Percentiles rank a stretch among this genome's conserved stretches.
These are phyloP conservation scores for Etheostoma spectabile DNA, from an alignment of 2,113 vertebrate genomes.

Conservation along the genomic window DNA sequence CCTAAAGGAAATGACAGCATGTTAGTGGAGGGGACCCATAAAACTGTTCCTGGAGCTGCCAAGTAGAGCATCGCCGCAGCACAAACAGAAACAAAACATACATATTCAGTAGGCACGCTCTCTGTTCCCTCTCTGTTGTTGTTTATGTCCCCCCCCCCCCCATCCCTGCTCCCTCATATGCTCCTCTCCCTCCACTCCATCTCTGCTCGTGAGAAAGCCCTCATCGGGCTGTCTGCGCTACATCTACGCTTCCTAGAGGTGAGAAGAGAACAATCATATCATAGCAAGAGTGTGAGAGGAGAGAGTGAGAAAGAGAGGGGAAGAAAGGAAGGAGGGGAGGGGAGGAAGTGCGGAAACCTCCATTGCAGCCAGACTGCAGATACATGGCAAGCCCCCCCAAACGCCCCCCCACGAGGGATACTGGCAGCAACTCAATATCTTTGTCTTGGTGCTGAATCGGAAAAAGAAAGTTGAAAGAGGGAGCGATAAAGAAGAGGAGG, in stretches of 20 bases:
- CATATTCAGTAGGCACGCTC: slow-evolving; percentile 64
- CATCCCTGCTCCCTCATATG: slow-evolving; percentile 13
- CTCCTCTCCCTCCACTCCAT: slow-evolving; percentile 34
- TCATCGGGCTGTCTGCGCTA: slow-evolving; percentile 52
- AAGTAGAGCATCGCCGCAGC: slow-evolving; percentile 47
- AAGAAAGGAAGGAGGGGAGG: not conserved
- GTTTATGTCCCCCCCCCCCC: slow-evolving; percentile 42
- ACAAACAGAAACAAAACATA: slow-evolving; percentile 42
- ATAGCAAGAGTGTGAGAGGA: slow-evolving; percentile 54
- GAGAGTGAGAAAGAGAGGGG: slow-evolving; percentile 20
- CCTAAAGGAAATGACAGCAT: slow-evolving; percentile 73
- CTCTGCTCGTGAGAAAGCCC: slow-evolving; percentile 36
- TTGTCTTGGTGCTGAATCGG: slow-evolving; percentile 52
- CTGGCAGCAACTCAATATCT: slow-evolving; percentile 67
- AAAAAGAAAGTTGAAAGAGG: slow-evolving; percentile 6
- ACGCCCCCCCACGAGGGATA: slow-evolving; percentile 52
- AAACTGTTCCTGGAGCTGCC: slow-evolving; percentile 49
- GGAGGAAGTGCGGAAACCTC: slow-evolving; percentile 58
- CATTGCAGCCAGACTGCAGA: slow-evolving; percentile 81
- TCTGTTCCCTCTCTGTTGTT: slow-evolving; percentile 59
- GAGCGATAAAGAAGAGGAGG: not conserved
- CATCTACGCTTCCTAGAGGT: slow-evolving; percentile 61
- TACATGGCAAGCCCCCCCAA: slow-evolving; percentile 64
- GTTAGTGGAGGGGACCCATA: slow-evolving; percentile 65
- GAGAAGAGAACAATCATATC: slow-evolving; percentile 69